Evolutionary conservation across 2,888 invertebrate genomes (phyloP).

Genomic region (Acrobasis repandana): DNA sequence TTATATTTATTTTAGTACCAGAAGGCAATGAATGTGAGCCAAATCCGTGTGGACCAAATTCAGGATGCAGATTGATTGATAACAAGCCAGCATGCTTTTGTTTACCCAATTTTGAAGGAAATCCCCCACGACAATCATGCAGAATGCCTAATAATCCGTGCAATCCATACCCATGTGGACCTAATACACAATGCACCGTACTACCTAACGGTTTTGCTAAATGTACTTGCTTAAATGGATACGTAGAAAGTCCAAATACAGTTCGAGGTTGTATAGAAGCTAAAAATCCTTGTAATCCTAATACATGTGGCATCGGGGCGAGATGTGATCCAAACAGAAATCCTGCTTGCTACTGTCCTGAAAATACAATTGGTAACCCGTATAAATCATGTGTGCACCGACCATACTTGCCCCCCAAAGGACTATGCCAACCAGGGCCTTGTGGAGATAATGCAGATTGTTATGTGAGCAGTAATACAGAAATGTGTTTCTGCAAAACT

Average conservation of each 20-base stretch:
- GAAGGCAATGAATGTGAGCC: conserved; percentile 93
- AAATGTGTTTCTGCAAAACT: conserved; percentile 91
- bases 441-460: conserved; percentile 93
- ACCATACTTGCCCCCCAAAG: conserved; percentile 76
- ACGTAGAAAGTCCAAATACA: conserved; percentile 93
- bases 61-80: conserved; percentile 90
- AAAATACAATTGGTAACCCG: conserved; percentile 91
- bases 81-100: conserved; percentile 93
- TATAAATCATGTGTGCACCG: conserved; percentile 88
- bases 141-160: conserved; percentile 90
- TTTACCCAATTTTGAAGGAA: conserved; percentile 92
- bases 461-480: conserved; percentile 90
- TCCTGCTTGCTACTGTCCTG: conserved; percentile 94
- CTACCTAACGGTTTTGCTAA: conserved; percentile 91
- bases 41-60: conserved; percentile 92
- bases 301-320: conserved; percentile 90
- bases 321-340: conserved; percentile 90
- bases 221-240: conserved; percentile 93
- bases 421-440: conserved; percentile 91
- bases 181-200: conserved; percentile 92
- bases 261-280: conserved; percentile 92
- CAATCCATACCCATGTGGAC: conserved; percentile 93
- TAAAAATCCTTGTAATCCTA: conserved; percentile 91
- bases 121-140: conserved; percentile 89
- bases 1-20: conserved; percentile 86